A percentile compares a stretch with the other conserved stretches of the same genome.
These are phyloP conservation scores for Acanthiza pusilla DNA, from an alignment of 2,797 vertebrate species.

Conservation along the genomic window DNA sequence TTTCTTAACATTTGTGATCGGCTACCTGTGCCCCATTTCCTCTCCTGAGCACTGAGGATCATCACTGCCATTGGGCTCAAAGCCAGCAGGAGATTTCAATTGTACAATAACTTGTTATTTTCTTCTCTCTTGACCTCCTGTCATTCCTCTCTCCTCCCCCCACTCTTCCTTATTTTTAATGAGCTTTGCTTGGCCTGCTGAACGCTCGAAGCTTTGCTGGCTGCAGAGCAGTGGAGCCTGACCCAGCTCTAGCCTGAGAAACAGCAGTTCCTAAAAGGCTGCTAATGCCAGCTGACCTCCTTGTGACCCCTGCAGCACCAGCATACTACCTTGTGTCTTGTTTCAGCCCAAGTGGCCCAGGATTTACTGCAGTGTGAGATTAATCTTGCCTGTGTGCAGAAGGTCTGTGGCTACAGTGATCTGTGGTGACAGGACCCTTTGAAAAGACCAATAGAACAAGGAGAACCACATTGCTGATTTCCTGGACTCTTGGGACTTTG, in stretches of 20 bases:
- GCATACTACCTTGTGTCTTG: neutral
- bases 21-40: neutral
- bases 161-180: neutral
- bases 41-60: neutral
- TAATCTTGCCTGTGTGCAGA: neutral
- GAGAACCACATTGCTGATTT: neutral
- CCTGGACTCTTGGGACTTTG: neutral
- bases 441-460: neutral
- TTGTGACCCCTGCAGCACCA: neutral
- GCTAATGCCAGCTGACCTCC: neutral
- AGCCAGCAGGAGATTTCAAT: neutral
- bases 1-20: neutral
- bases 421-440: neutral
- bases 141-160: neutral
- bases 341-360: neutral
- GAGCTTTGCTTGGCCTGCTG: neutral
- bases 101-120: neutral
- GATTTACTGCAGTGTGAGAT: conserved; percentile 4
- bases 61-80: neutral
- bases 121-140: neutral
- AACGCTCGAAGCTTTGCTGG: neutral
- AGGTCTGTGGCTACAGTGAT: neutral
- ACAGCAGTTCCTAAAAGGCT: neutral
- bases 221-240: neutral
- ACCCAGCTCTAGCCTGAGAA: neutral